These are phyloP conservation scores for Ciconia boyciana DNA, from an alignment of 2,113 vertebrate genomes.

Conservation along the genomic window DNA sequence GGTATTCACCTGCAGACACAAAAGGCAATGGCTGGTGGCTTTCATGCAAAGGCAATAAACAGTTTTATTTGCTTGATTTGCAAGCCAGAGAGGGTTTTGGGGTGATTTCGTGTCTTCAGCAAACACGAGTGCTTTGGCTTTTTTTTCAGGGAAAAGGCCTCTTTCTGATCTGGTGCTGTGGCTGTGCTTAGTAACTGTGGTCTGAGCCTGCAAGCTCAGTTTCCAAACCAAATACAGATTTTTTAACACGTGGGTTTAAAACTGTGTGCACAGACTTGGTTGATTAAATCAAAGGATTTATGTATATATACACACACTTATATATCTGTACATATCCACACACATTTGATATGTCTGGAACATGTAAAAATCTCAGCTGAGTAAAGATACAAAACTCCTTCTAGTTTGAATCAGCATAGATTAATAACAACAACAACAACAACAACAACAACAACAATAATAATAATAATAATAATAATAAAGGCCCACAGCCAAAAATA, in stretches of 20 bases:
- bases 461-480: not conserved
- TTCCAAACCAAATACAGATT: not conserved
- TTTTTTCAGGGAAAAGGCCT: not conserved
- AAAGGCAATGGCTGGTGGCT: not conserved
- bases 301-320: not conserved
- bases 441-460: not conserved
- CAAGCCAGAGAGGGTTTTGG: not conserved
- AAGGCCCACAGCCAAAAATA: not conserved
- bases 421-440: not conserved
- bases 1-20: not conserved
- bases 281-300: conserved; percentile 15
- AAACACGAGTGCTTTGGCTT: not conserved
- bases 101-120: not conserved
- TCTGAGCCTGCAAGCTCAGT: not conserved
- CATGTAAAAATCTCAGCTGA: not conserved
- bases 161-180: not conserved
- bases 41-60: not conserved
- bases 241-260: not conserved
- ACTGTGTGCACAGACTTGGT: not conserved
- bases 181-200: not conserved
- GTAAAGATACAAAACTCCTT: not conserved
- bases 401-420: not conserved
- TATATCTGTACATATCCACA: not conserved
- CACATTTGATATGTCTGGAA: not conserved
- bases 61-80: not conserved